Evolutionary conservation across 2,888 invertebrate genomes (phyloP), one percentile per base, ranked within the genome.

Genomic region (Acleris emargana): DNA sequence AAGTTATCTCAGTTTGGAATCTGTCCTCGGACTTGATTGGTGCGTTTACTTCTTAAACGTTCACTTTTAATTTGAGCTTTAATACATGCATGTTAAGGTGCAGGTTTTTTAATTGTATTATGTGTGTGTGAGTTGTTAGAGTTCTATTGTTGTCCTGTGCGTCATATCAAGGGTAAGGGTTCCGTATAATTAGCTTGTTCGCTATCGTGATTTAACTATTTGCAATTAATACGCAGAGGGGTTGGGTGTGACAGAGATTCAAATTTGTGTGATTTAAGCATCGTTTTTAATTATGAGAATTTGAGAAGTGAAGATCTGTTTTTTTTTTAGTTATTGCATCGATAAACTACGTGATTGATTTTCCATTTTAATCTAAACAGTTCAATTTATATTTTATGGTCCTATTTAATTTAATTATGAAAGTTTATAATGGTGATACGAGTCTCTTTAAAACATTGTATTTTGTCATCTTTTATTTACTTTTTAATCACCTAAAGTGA

Each of bases 181-280:
- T 83, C 79, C 78, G 79, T 80, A 83, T 87, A 87, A 88, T 88
- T 88, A 87, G 87, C 82, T 84, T 82, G 83, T 83, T 79, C 80
- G 83, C 81, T 82, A 87, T 87, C 84, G 79, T 71, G 77, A 81
- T 81, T 78, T 71, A 66, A 71, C 72, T 78, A 79, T 87, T 85
- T 71, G 82, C 82, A 74, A 80, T 75, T 68, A 66, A 66, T 68
- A 77, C 72, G 45, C 47, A 68, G 76, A 81, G 82, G 11, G 72
- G 77, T 50, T 71, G 16, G 45, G 57, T 71, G 69, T 71, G 70
- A 55, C 60, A 68, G 66, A 67, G 66, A 47, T 42, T 17, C 3
- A 11, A 32, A 53, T 59, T 32, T 17, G 57, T 63, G 62, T 67
- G 67, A 32, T 49, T 13, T 43, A 43, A n/a, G 13, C 9, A 9